A percentile compares a stretch with the other conserved stretches of the same genome.
Evolutionary conservation across 2,113 vertebrate genomes (phyloP).

Genomic region (Tenrec ecaudatus): DNA sequence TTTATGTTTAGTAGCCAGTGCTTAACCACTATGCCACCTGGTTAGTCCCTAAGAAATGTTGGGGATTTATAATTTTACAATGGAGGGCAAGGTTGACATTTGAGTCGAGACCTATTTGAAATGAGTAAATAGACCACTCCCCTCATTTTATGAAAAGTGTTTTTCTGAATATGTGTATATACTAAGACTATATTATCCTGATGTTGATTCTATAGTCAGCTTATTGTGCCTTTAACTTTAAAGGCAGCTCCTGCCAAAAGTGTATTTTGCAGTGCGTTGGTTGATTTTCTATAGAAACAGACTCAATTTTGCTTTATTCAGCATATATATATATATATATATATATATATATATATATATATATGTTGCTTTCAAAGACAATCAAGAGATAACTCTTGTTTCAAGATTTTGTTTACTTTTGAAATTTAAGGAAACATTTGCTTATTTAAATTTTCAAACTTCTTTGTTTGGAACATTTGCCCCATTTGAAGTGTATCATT

Average conservation of each 20-base stretch:
- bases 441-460: slow-evolving; percentile 23
- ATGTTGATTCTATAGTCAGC: slow-evolving; percentile 29
- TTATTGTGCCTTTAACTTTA: slow-evolving; percentile 11
- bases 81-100: no score
- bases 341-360: no score
- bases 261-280: not conserved
- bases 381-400: not conserved
- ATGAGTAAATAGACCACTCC: not conserved
- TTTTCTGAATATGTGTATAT: slow-evolving; percentile 15
- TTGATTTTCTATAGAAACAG: not conserved
- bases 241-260: not conserved
- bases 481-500: not conserved
- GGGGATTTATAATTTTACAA: not conserved
- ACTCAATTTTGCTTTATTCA: not conserved
- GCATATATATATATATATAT: not conserved
- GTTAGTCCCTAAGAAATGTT: not conserved
- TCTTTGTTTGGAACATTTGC: slow-evolving; percentile 37
- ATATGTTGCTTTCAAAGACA: not conserved
- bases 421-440: not conserved
- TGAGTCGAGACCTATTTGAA: not conserved
- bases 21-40: not conserved
- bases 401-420: slow-evolving; percentile 17
- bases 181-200: not conserved
- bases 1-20: not conserved
- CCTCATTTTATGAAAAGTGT: not conserved